Evolutionary conservation across 2,113 vertebrate genomes (phyloP), one percentile per base, ranked within the genome.

Genomic region (Glareola pratincola): DNA sequence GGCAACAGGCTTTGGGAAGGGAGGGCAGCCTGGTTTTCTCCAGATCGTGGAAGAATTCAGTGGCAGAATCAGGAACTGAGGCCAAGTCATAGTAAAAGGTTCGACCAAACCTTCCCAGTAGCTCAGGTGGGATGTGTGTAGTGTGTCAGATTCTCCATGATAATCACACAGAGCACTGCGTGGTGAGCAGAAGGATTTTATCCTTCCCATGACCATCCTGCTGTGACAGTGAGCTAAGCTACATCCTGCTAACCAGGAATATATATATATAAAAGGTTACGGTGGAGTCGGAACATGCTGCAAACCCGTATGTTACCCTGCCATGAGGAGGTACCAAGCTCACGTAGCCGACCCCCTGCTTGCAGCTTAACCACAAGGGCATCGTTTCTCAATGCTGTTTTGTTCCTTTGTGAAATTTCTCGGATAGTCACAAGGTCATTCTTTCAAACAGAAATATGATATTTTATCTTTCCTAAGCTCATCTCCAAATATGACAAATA

Each of bases 231-330:
- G 82, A 88, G 59, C 36, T 36, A 27, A 76, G 19, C 43, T 53
- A 6, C 36, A n/a, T 41, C 63, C 50, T 1, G 0, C 73, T 71
- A 45, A 22, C 50, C 3, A 1, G 53, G 57, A 45, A 43, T 8
- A 26, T 8, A 26, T 8, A 26, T n/a, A 2, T 2, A 0, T 14
- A 39, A 29, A 73, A 45, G 14, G 5, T n/a, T 29, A 32, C 24
- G n/a, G 45, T 45, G 62, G 62, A n/a, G 79, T 7, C 45, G n/a
- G 63, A 69, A 5, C 1, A 1, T 16, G 27, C 29, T 83, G 24
- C 47, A 88, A 36, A 62, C 26, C 30, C 6, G 0, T 19, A 5
- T 3, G 5, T 7, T 56, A 48, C 6, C 32, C 26, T 54, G 54
- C 75, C 10, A 1, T 5, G 24, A 59, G 48, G 48, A 75, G 81